phyloP scores from a whole-genome alignment of 2,888 invertebrate species.

The Plagodis pulveraria region DNA sequence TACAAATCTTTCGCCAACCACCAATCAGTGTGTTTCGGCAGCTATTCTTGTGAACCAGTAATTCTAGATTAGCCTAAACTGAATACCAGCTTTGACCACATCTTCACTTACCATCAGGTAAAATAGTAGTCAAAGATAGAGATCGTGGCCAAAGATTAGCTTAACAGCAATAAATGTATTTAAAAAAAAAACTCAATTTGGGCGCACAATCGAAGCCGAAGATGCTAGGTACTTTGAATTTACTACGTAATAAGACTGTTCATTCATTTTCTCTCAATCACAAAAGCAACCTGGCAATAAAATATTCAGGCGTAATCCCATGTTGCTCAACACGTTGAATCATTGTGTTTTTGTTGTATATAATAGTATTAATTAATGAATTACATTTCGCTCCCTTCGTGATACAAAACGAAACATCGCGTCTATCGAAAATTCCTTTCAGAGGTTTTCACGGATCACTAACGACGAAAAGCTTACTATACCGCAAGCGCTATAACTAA shows the following conservation, averaged over 20 bases:
- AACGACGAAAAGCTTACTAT: constrained; percentile 40
- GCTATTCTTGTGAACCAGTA: too few species aligned
- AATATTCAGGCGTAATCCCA: constrained; percentile 14
- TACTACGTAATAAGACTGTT: constrained; percentile 25
- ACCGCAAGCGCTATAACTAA: constrained; percentile 41
- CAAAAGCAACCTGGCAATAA: constrained; percentile 19
- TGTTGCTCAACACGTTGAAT: constrained; percentile 9
- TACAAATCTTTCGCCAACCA: too few species aligned
- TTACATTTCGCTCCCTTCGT: constrained; percentile 30
- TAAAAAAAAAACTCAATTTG: too few species aligned
- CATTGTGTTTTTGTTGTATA: constrained; percentile 8
- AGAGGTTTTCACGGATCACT: constrained; percentile 47
- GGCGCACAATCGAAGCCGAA: constrained; percentile 24
- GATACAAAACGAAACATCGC: constrained; percentile 37
- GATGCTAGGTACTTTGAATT: constrained; percentile 25
- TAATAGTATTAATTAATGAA: constrained; percentile 26
- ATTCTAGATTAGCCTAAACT: too few species aligned
- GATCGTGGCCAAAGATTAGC: too few species aligned
- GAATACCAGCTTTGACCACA: too few species aligned
- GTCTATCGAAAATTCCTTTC: constrained; percentile 49
- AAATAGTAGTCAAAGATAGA: too few species aligned
- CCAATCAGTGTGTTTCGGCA: too few species aligned
- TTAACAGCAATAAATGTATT: too few species aligned
- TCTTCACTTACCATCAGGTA: too few species aligned
- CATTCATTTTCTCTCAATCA: constrained; percentile 19